Evolutionary conservation across 2,888 invertebrate species (phyloP).

Genomic region (Epinotia demarniana): DNA sequence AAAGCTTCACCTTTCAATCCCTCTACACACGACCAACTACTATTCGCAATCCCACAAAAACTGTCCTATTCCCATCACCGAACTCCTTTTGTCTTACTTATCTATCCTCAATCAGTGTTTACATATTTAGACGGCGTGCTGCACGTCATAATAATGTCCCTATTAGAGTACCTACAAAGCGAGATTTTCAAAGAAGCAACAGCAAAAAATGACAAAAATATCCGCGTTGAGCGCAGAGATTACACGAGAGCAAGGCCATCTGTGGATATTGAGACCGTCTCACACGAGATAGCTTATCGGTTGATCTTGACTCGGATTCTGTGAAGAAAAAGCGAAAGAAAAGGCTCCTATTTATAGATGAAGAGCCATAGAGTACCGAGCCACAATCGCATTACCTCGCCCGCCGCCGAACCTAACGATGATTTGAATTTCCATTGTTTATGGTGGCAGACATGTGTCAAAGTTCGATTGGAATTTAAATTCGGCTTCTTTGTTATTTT

Average conservation of each 20-base stretch:
- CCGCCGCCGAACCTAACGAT: slow-evolving; percentile 76
- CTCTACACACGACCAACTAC: slow-evolving; percentile 23
- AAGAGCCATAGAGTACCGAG: slow-evolving; percentile 75
- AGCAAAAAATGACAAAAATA: slow-evolving; percentile 81
- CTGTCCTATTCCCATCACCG: slow-evolving; percentile 59
- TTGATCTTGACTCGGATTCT: slow-evolving; percentile 81
- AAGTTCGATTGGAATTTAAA: slow-evolving; percentile 85
- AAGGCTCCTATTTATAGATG: slow-evolving; percentile 82
- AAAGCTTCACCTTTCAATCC: slow-evolving; percentile 35
- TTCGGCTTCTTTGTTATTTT: slow-evolving; percentile 83
- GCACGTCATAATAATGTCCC: slow-evolving; percentile 84
- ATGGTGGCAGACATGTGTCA: slow-evolving; percentile 85
- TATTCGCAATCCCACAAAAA: slow-evolving; percentile 60
- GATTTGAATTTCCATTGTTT: slow-evolving; percentile 85
- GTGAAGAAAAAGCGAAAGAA: slow-evolving; percentile 82
- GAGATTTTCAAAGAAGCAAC: slow-evolving; percentile 77
- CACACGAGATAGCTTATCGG: slow-evolving; percentile 81
- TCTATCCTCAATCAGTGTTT: slow-evolving; percentile 82
- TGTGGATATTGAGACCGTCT: slow-evolving; percentile 84
- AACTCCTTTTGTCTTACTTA: slow-evolving; percentile 79
- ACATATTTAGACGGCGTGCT: slow-evolving; percentile 78
- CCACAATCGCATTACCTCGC: slow-evolving; percentile 79
- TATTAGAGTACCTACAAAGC: slow-evolving; percentile 78
- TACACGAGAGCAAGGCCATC: slow-evolving; percentile 81
- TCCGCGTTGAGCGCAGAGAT: slow-evolving; percentile 72